Base-by-base conservation (phyloP, 2,797 vertebrate genomes). In the Naso thynnoides region DNA sequence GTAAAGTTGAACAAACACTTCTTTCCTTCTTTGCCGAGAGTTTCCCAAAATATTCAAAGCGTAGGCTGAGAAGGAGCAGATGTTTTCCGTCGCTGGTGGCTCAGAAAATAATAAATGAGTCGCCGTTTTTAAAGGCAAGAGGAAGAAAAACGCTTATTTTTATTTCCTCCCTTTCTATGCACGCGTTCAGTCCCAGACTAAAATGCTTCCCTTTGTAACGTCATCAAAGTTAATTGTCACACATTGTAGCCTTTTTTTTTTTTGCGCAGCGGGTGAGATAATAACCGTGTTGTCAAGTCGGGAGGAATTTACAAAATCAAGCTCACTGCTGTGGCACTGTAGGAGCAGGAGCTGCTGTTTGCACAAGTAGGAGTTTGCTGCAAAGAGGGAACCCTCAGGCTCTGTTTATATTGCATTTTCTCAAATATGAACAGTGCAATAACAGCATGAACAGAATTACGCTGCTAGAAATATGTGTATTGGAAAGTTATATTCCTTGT, bases 1-100 rank as follows among this genome's bases (percentile, higher is more conserved):
- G 91, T 92, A 87, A 90, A 86, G 39, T n/a, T 8, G 16, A 78
- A 58, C 61, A 64, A 77, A 84, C 6, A 50, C 14, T 29, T 24
- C 39, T 29, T 38, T 49, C 8, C 44, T 42, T 15, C 6, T 31
- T 16, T 39, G 26, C 31, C 14, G 14, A 8, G 62, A 53, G 63
- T 53, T 39, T 59, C 53, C 56, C 18, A 11, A 31, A 23, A 8
- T 55, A 59, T 38, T 31, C 21, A 6, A 50, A 24, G 36, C 67
- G 50, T 7, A 13, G 31, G 29, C 42, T 47, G 72, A 26, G 38
- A 11, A 24, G 42, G 23, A 36, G 68, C 73, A 83, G 76, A 73
- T 69, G 76, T 80, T 81, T 59, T 57, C 49, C 66, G 56, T 84
- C 76, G 56, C 47, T 57, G 45, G 24, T 38, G 57, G 41, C 18